Conservation (phyloP, 2,113 vertebrate genomes). For the Macquaria australasica region DNA sequence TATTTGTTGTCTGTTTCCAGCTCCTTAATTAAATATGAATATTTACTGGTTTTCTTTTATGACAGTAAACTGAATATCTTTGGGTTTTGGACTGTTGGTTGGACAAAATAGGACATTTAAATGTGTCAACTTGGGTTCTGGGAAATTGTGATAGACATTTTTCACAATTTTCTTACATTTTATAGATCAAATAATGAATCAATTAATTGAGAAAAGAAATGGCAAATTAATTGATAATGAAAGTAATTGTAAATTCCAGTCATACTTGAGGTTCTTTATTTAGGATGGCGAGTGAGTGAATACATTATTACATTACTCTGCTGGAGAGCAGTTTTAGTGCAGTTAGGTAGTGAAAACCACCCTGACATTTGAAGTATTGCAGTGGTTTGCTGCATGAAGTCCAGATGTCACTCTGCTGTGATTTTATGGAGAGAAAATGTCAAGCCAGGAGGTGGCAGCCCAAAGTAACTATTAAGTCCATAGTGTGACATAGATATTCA, state of each 20-base stretch:
- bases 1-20: not conserved
- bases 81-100: not conserved
- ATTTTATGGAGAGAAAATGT: constrained; percentile 68
- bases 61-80: not conserved
- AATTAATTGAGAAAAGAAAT: not conserved
- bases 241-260: constrained; percentile 2
- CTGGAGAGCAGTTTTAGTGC: constrained; percentile 28
- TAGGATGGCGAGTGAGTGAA: not conserved
- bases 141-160: not conserved
- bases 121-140: not conserved
- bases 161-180: not conserved
- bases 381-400: constrained; percentile 59
- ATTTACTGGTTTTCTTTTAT: not conserved
- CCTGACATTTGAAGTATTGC: constrained; percentile 37
- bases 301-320: constrained; percentile 3
- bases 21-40: not conserved
- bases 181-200: not conserved
- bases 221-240: not conserved
- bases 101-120: not conserved
- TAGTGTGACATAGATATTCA: constrained; percentile 70
- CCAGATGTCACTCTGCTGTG: constrained; percentile 70
- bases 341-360: constrained; percentile 51
- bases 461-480: constrained; percentile 63
- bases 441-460: constrained; percentile 61
- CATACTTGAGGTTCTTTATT: not conserved